Evolutionary conservation across 2,797 vertebrate genomes (phyloP).

Genomic region (Chelon labrosus): DNA sequence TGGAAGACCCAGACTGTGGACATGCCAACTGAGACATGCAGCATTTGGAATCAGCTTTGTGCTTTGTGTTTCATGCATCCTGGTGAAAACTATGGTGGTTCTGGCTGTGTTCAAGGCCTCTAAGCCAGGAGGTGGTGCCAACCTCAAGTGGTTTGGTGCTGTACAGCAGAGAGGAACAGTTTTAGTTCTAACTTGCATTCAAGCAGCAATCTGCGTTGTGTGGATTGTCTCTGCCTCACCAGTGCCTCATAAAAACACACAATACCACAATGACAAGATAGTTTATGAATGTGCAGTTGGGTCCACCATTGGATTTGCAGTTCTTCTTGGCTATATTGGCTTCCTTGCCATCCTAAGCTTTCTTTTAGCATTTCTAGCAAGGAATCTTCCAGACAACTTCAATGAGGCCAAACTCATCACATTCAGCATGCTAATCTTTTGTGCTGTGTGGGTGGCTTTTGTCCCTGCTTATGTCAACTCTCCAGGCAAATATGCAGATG

Average conservation of each 20-base stretch:
- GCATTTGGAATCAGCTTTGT: too few species aligned
- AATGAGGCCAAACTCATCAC: too few species aligned
- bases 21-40: too few species aligned
- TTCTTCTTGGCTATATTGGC: slow-evolving; percentile 76
- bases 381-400: too few species aligned
- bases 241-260: slow-evolving; percentile 56
- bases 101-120: slow-evolving; percentile 40
- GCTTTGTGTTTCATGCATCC: slow-evolving; percentile 69
- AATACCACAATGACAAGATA: slow-evolving; percentile 66
- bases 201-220: slow-evolving; percentile 73
- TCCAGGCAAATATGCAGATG: slow-evolving; percentile 80
- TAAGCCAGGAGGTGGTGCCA: slow-evolving; percentile 43
- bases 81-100: slow-evolving; percentile 20
- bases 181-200: slow-evolving; percentile 69
- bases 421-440: too few species aligned
- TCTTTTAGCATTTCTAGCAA: too few species aligned
- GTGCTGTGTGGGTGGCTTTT: slow-evolving; percentile 46
- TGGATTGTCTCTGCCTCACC: slow-evolving; percentile 77
- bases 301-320: slow-evolving; percentile 73
- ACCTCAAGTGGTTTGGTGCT: slow-evolving; percentile 80
- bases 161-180: slow-evolving; percentile 78
- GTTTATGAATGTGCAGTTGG: slow-evolving; percentile 68
- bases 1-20: slow-evolving; percentile 49
- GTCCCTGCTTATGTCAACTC: slow-evolving; percentile 63
- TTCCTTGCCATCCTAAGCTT: slow-evolving; percentile 79